Percentiles rank a stretch among this genome's conserved stretches.
Evolutionary conservation across 2,888 invertebrate species (phyloP).

Genomic region (Mactromeris polynyma): DNA sequence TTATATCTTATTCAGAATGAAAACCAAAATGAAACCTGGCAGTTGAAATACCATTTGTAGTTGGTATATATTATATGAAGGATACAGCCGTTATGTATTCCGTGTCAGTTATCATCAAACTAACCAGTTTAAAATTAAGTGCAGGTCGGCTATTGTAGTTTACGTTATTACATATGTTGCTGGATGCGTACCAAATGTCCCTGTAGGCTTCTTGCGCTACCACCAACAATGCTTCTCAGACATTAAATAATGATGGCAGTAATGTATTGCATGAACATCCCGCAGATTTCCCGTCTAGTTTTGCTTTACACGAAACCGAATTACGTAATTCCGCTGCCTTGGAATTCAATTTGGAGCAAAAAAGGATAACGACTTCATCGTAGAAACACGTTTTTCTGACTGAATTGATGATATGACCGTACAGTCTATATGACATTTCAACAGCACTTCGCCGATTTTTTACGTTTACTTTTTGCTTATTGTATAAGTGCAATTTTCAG

Average conservation of each 20-base stretch:
- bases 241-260: background rate
- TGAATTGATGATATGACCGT: background rate
- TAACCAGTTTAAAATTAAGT: background rate
- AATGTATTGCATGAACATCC: background rate
- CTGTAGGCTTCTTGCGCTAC: background rate
- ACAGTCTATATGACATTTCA: background rate
- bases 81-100: too few relatives aligned
- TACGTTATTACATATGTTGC: background rate
- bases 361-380: background rate
- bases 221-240: background rate
- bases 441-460: background rate
- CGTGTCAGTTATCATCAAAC: too few relatives aligned
- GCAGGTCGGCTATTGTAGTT: background rate
- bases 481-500: conserved; percentile 8
- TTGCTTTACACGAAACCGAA: conserved; percentile 9
- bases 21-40: background rate
- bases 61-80: too few relatives aligned
- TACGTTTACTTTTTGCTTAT: background rate
- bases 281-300: conserved; percentile 6
- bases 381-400: background rate
- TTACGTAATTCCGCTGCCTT: background rate
- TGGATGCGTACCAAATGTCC: background rate
- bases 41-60: background rate
- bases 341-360: conserved; percentile 18
- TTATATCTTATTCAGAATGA: background rate